Base-by-base conservation (phyloP, 2,113 vertebrate species). In the Micromys minutus region DNA sequence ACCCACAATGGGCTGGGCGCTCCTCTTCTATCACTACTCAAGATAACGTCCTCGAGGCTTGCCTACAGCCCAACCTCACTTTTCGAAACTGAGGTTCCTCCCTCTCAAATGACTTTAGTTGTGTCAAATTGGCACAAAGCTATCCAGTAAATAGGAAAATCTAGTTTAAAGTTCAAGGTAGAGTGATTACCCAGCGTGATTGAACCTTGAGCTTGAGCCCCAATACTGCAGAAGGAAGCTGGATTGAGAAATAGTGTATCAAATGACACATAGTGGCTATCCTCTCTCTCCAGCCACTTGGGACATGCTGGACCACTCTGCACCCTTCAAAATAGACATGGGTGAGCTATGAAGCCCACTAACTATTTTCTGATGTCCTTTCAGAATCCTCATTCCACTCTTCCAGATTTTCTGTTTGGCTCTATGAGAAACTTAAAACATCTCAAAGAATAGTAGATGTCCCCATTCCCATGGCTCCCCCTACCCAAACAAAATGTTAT, bases 381-480 rank as follows among this genome's bases (percentile, higher is more conserved):
- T 19, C 31, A 6, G 42, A 31, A 3, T 42, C 31, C 17, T 47
- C 16, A 47, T 31, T 6, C 7, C n/a, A 0, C 1, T 65, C 29
- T 69, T 13, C 29, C 57, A 89, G 55, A 67, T 8, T 47, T 42
- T 19, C 39, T 57, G n/a, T 29, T 71, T 74, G 16, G 57, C 57
- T 80, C 57, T 29, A 34, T 21, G 71, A 85, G 47, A 15, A 81
- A 61, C 69, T 93, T 75, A 57, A 12, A 71, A 2, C n/a, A 36
- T 47, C 50, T 76, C 59, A 85, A 90, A 77, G 57, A 42, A 75
- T 72, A 71, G 34, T 31, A 61, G 12, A 81, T 76, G 86, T 88
- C 47, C 17, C 26, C 91, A 31, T 57, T 63, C 6, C 22, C 65
- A 50, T 74, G 7, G 6, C 94, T 94, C 22, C 31, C 81, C 77